phyloP scores from a whole-genome alignment of 2,888 invertebrate genomes.

The Netelia inedita region DNA sequence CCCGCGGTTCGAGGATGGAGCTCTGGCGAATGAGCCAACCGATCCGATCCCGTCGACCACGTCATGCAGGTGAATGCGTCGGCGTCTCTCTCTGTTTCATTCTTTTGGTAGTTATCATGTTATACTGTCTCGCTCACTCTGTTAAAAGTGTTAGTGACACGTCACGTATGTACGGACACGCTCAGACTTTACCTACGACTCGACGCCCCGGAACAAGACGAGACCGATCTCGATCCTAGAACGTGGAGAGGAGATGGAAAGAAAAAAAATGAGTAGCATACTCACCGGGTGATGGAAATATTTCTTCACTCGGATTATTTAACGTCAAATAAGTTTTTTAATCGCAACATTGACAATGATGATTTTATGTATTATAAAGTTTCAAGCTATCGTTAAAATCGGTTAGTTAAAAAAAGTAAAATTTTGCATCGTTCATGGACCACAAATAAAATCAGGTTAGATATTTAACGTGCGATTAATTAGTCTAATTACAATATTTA shows the following conservation, averaged over 20 bases:
- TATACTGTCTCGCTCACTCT: too few species aligned
- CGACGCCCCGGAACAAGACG: slow-evolving; percentile 44
- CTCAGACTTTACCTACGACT: slow-evolving; percentile 30
- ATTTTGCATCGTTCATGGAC: too few species aligned
- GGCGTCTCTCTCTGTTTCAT: slow-evolving; percentile 70
- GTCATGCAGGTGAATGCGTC: slow-evolving; percentile 83
- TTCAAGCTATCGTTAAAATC: too few species aligned
- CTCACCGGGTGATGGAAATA: slow-evolving; percentile 49
- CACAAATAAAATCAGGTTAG: too few species aligned
- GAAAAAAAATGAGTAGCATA: slow-evolving; percentile 8
- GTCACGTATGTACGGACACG: slow-evolving; percentile 14
- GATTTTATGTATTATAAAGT: too few species aligned
- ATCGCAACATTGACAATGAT: too few species aligned
- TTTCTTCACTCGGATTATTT: slow-evolving; percentile 10
- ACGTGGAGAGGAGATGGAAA: slow-evolving; percentile 37
- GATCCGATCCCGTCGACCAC: slow-evolving; percentile 79
- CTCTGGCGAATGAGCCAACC: slow-evolving; percentile 65
- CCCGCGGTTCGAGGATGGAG: slow-evolving; percentile 59
- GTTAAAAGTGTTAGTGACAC: slow-evolving; percentile 24
- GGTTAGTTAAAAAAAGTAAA: too few species aligned
- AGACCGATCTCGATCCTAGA: slow-evolving; percentile 42
- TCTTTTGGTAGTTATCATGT: not conserved
- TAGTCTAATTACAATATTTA: too few species aligned
- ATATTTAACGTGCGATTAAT: too few species aligned
- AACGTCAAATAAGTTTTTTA: not conserved